Percentiles rank a stretch among this genome's conserved stretches.
phyloP scores from a whole-genome alignment of 2,113 vertebrate genomes.

The Ailurus styani region DNA sequence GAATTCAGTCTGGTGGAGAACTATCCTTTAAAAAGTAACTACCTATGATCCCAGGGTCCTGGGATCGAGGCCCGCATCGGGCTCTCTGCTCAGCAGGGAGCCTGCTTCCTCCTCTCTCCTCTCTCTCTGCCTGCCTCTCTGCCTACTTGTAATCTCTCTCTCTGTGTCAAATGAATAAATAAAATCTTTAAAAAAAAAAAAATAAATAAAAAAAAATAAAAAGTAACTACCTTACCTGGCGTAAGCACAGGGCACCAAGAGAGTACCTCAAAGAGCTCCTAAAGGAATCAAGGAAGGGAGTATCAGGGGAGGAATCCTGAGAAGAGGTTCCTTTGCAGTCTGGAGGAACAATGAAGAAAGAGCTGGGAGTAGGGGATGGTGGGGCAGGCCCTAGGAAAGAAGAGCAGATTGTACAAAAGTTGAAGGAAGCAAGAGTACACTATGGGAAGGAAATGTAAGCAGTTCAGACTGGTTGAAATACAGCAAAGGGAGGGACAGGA shows the following conservation, averaged over 20 bases:
- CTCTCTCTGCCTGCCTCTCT: no score
- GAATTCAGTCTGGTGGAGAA: neutral
- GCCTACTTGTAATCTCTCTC: no score
- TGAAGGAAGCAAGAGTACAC: neutral
- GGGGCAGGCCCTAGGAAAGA: neutral
- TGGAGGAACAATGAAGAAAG: neutral
- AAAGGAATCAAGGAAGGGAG: neutral
- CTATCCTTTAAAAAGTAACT: neutral
- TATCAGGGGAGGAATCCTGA: neutral
- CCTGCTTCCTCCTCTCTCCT: no score
- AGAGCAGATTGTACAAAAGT: neutral
- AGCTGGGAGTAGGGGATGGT: no score
- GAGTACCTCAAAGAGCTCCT: neutral
- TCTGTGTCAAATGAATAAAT: no score
- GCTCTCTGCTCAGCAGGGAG: no score
- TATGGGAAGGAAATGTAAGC: neutral
- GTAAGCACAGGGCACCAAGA: neutral
- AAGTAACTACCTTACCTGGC: neutral
- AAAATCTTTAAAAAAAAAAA: no score
- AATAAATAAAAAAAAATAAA: no score
- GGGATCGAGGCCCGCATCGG: no score
- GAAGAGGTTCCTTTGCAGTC: neutral
- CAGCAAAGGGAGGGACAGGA: neutral
- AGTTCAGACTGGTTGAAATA: neutral
- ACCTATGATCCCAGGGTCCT: no score